phyloP scores from a whole-genome alignment of 2,888 invertebrate species.

The Leptinotarsa juncta region DNA sequence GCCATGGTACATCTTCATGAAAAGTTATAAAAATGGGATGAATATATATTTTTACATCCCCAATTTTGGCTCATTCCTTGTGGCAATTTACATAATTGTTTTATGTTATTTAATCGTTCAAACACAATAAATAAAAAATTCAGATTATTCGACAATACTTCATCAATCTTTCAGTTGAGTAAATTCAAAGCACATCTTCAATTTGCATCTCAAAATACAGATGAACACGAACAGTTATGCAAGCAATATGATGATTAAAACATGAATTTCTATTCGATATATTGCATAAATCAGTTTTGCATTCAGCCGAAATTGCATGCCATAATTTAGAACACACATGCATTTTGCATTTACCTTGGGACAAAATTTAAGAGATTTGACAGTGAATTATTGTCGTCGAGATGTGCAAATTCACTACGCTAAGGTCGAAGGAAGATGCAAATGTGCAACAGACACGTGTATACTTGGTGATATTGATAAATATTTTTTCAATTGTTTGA shows the following conservation, averaged over 20 bases:
- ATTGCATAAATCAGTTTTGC: conserved; percentile 20
- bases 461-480: background rate
- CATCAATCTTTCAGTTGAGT: background rate
- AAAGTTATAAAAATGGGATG: too few species aligned
- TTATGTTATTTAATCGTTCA: background rate
- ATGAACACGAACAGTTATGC: conserved; percentile 5
- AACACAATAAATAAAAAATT: too few species aligned
- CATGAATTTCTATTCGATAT: conserved; percentile 22
- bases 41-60: too few species aligned
- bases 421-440: conserved; percentile 15
- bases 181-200: conserved; percentile 8
- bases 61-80: too few species aligned
- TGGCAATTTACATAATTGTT: too few species aligned
- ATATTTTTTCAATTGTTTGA: too few species aligned
- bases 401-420: background rate
- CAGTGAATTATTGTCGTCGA: conserved; percentile 20
- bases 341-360: conserved; percentile 26
- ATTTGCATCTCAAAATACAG: conserved; percentile 19
- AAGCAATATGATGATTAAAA: conserved; percentile 21
- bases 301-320: conserved; percentile 25
- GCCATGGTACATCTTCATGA: too few species aligned
- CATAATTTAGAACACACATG: conserved; percentile 24
- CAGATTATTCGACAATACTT: background rate
- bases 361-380: conserved; percentile 19
- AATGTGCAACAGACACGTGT: conserved; percentile 14